A percentile compares a stretch with the other conserved stretches of the same genome.
Evolutionary conservation across 2,888 invertebrate genomes (phyloP).

Genomic region (Ommatoiulus sabulosus): DNA sequence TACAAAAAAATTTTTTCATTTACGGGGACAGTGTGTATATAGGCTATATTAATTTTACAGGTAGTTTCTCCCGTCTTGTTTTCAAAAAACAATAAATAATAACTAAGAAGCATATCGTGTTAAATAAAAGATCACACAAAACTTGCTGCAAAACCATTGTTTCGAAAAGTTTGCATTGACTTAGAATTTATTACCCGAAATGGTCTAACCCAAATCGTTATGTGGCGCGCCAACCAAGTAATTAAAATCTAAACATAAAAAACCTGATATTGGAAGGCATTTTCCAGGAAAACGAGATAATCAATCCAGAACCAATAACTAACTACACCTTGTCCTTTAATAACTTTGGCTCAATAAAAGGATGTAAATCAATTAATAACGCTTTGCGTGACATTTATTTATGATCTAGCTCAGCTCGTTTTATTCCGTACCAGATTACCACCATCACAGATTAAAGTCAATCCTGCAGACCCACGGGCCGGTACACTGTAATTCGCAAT

Average conservation of each 20-base stretch:
- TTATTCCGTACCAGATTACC: background rate
- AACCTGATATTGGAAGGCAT: background rate
- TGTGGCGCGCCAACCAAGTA: background rate
- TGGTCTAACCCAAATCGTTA: background rate
- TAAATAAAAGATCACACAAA: too few species aligned
- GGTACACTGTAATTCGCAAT: constrained; percentile 9
- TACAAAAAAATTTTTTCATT: too few species aligned
- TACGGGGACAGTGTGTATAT: too few species aligned
- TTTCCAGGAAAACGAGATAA: background rate
- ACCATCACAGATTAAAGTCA: background rate
- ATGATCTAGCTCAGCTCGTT: background rate
- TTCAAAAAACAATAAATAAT: too few species aligned
- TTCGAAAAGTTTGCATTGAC: too few species aligned
- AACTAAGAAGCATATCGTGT: too few species aligned
- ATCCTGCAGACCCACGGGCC: background rate
- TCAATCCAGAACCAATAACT: background rate
- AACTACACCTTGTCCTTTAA: background rate
- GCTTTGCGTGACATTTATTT: constrained; percentile 1
- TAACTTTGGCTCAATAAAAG: background rate
- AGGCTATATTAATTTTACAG: too few species aligned
- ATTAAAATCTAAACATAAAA: background rate
- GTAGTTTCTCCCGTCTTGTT: too few species aligned
- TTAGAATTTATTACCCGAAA: too few species aligned
- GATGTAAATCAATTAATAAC: constrained; percentile 31
- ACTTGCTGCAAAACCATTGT: too few species aligned